Base-by-base conservation (phyloP, 2,113 vertebrate species). In the Pachyramphus minor region DNA sequence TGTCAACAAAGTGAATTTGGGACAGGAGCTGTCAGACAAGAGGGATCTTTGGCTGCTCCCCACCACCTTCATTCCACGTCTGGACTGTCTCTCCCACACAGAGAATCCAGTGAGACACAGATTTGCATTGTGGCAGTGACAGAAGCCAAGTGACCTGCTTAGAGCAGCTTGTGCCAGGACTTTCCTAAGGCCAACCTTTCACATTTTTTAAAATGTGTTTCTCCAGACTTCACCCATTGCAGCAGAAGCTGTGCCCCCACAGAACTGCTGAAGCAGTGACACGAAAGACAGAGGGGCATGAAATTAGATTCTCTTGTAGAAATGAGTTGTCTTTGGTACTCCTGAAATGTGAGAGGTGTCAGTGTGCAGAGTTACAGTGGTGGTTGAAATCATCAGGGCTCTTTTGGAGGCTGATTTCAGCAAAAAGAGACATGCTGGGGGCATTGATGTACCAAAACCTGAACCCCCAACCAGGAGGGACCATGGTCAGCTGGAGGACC, bases 51-150 rank as follows among this genome's bases (percentile, higher is more conserved):
- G n/a, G 28, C 58, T 75, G 52, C 13, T 81, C 47, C 21, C 35
- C 19, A 14, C 14, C n/a, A 22, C 13, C 15, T 88, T 64, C 28
- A 12, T 30, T 27, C 45, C 31, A 21, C 0, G 0, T 44, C 50
- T 52, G 50, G 27, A 84, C 18, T 27, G 18, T 69, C 9, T 83
- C 60, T 87, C 23, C 24, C 20, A 21, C 11, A 33, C 24, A 17
- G 31, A 50, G 63, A 45, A 63, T 84, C 20, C 42, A n/a, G 15
- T 3, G 28, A 81, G 41, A 55, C 14, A 31, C 20, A 59, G 22
- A 16, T 72, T 20, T 55, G 31, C 19, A 2, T 11, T 30, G 21
- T 59, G 21, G 8, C 9, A 50, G 14, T 50, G 45, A 39, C 60
- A 21, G 50, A 73, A 87, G 50, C 31, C 3, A 42, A 44, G 18